Conservation (phyloP, 2,797 vertebrate species). For the Rhinogobio ventralis region DNA sequence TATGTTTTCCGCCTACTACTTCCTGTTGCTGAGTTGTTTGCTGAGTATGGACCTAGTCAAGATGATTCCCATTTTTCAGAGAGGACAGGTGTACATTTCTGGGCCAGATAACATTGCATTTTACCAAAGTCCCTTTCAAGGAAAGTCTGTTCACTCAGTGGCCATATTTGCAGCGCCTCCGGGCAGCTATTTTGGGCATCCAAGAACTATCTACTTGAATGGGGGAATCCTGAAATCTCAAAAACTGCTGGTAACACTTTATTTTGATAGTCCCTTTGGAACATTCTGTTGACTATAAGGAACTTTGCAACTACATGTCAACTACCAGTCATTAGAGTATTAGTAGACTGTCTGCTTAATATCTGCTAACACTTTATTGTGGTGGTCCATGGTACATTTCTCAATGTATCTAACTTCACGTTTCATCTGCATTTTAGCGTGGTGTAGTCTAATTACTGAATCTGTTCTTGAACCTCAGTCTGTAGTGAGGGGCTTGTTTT, state of each 20-base stretch:
- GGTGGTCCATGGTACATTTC: not conserved
- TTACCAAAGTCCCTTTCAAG: not conserved
- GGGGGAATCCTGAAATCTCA: no score
- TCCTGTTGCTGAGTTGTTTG: not conserved
- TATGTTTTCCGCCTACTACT: not conserved
- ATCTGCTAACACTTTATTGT: no score
- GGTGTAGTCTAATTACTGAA: not conserved
- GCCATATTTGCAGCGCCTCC: no score
- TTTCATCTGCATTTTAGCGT: not conserved
- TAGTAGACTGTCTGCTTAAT: no score
- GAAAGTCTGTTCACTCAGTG: no score
- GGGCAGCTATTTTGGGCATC: no score
- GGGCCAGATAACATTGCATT: not conserved
- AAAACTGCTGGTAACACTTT: no score
- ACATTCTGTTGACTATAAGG: no score
- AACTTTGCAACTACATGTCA: no score
- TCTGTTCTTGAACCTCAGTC: not conserved
- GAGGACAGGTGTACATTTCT: not conserved
- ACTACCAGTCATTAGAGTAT: no score
- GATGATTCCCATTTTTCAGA: slow-evolving; percentile 7
- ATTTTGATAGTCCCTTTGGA: no score
- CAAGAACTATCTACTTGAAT: no score
- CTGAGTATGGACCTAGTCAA: not conserved
- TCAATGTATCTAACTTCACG: not conserved
- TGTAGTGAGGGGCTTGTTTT: not conserved